A percentile compares a stretch with the other conserved stretches of the same genome.
phyloP scores from a whole-genome alignment of 2,888 invertebrate species.

The Chrysotoxum bicinctum region DNA sequence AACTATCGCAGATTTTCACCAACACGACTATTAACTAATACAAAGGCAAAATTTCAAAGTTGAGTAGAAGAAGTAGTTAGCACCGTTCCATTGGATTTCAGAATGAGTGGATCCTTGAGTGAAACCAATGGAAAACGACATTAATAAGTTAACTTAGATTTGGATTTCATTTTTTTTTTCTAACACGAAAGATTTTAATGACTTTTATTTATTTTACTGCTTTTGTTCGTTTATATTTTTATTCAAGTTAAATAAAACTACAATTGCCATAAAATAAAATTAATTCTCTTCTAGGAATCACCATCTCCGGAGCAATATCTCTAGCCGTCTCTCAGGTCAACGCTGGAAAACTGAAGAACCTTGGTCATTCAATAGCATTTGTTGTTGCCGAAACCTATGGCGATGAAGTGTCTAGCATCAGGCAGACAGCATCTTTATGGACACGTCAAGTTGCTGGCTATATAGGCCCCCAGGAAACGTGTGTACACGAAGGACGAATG shows the following conservation, averaged over 20 bases:
- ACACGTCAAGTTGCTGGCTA: conserved; percentile 92
- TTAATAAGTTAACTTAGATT: too few relatives aligned
- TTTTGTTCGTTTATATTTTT: background rate
- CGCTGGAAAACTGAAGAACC: conserved; percentile 82
- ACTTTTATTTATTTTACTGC: background rate
- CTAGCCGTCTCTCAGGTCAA: conserved; percentile 93
- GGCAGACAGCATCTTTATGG: conserved; percentile 92
- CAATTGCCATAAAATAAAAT: background rate
- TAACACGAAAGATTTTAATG: too few relatives aligned
- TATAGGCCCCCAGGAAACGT: conserved; percentile 92
- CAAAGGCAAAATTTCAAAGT: too few relatives aligned
- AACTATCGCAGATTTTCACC: too few relatives aligned
- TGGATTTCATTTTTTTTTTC: too few relatives aligned
- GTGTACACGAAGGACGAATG: conserved; percentile 95
- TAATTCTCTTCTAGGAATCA: conserved; percentile 81
- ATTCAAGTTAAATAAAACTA: background rate
- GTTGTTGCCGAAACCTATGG: conserved; percentile 95
- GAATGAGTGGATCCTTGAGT: too few relatives aligned
- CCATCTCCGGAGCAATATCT: conserved; percentile 91
- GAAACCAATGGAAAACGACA: too few relatives aligned
- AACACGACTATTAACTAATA: too few relatives aligned
- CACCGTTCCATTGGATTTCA: too few relatives aligned
- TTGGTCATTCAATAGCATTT: conserved; percentile 90
- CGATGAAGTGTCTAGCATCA: conserved; percentile 92
- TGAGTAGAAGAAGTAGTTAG: too few relatives aligned